A percentile compares a stretch with the other conserved stretches of the same genome.
Conservation (phyloP, 2,888 invertebrate genomes). For the Chymomyza caudatula region DNA sequence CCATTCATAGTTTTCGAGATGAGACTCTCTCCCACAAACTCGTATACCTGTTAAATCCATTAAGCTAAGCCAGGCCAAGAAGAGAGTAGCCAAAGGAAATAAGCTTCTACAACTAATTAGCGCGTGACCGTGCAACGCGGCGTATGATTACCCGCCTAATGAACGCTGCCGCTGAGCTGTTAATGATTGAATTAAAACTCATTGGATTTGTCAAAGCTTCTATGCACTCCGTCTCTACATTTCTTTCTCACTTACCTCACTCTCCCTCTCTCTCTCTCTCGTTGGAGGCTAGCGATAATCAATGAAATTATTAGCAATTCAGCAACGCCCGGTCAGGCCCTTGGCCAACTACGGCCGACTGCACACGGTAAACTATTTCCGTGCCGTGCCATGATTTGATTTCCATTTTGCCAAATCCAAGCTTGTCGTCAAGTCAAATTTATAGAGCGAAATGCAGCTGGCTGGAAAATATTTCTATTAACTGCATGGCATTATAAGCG, state of each 20-base stretch:
- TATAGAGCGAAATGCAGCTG: conserved; percentile 26
- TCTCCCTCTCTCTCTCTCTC: background rate
- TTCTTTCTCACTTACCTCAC: background rate
- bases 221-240: too few species aligned
- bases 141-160: conserved; percentile 71
- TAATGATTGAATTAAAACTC: conserved; percentile 64
- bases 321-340: background rate
- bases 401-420: background rate
- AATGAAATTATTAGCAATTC: conserved; percentile 38
- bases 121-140: conserved; percentile 47
- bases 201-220: conserved; percentile 12
- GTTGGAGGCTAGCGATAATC: conserved; percentile 32
- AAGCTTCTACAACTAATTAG: conserved; percentile 25
- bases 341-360: conserved; percentile 22
- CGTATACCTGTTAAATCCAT: too few species aligned
- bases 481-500: too few species aligned
- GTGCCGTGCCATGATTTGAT: conserved; percentile 9
- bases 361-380: conserved; percentile 32
- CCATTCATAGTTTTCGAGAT: too few species aligned
- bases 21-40: too few species aligned
- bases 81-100: too few species aligned
- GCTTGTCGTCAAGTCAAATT: background rate
- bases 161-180: conserved; percentile 54
- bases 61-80: too few species aligned
- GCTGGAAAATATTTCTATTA: conserved; percentile 59